Evolutionary conservation across 2,113 vertebrate genomes (phyloP).

Genomic region (Atherinomorus stipes): DNA sequence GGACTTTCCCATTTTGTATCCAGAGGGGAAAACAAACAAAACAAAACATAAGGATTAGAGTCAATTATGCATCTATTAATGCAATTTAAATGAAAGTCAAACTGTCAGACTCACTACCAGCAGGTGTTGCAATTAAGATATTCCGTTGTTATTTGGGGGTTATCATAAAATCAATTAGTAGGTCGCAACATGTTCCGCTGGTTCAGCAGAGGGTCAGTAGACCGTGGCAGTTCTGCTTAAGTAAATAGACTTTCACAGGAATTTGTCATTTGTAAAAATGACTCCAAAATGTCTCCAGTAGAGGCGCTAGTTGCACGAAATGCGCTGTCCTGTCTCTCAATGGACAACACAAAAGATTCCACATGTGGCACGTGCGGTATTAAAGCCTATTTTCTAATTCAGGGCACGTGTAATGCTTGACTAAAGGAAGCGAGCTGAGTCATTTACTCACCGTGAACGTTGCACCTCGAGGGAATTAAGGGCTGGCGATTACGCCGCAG

Average conservation of each 20-base stretch:
- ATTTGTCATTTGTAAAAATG: not conserved
- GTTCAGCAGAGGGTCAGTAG: slow-evolving; percentile 3
- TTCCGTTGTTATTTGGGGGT: too few species aligned
- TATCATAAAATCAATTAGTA: too few species aligned
- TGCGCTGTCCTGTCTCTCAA: not conserved
- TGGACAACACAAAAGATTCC: not conserved
- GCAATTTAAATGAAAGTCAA: too few species aligned
- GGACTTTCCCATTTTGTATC: too few species aligned
- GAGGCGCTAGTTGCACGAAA: slow-evolving; percentile 46
- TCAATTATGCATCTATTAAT: too few species aligned
- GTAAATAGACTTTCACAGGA: slow-evolving; percentile 11
- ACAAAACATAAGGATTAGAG: too few species aligned
- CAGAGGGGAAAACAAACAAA: too few species aligned
- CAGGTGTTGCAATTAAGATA: too few species aligned
- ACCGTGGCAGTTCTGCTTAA: not conserved
- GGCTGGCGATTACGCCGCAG: not conserved
- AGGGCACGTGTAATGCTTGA: not conserved
- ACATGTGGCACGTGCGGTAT: not conserved
- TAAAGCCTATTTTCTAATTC: not conserved
- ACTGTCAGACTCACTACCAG: too few species aligned
- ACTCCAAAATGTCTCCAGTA: slow-evolving; percentile 3
- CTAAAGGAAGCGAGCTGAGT: not conserved
- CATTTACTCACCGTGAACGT: too few species aligned
- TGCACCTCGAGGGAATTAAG: not conserved
- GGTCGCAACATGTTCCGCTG: not conserved